phyloP scores from a whole-genome alignment of 2,113 vertebrate genomes.

The Okapia johnstoni region DNA sequence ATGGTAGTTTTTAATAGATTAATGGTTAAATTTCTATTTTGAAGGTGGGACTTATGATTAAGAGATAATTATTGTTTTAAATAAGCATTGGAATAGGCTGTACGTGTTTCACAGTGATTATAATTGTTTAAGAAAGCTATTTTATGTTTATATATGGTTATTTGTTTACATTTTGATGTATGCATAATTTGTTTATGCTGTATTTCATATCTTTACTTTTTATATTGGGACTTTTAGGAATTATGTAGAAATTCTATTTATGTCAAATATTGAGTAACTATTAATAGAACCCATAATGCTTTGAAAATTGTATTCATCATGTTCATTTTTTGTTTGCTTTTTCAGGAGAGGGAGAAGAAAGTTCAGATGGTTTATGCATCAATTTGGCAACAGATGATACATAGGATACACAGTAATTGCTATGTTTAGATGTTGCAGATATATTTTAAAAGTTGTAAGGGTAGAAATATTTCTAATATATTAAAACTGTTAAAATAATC shows the following conservation, averaged over 20 bases:
- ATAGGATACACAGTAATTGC: background rate
- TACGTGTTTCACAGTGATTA: background rate
- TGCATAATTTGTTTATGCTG: background rate
- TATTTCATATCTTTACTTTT: background rate
- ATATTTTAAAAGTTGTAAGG: slow-evolving; percentile 25
- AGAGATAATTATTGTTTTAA: background rate
- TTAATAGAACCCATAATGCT: background rate
- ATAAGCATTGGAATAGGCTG: background rate
- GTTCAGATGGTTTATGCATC: background rate
- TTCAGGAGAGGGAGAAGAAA: slow-evolving; percentile 27
- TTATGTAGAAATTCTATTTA: background rate
- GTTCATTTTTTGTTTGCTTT: slow-evolving; percentile 4
- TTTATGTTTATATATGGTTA: background rate
- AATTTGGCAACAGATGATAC: background rate
- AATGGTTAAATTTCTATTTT: background rate
- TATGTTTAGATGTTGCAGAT: background rate
- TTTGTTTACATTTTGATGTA: background rate
- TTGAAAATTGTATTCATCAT: background rate
- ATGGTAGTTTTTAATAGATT: background rate
- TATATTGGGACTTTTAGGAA: background rate
- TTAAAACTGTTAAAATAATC: background rate
- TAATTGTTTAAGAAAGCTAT: background rate
- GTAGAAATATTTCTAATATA: background rate
- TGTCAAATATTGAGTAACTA: background rate
- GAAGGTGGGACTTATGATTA: background rate